Evolutionary conservation across 2,888 invertebrate species (phyloP).

Genomic region (Nephrotoma guestfalica): DNA sequence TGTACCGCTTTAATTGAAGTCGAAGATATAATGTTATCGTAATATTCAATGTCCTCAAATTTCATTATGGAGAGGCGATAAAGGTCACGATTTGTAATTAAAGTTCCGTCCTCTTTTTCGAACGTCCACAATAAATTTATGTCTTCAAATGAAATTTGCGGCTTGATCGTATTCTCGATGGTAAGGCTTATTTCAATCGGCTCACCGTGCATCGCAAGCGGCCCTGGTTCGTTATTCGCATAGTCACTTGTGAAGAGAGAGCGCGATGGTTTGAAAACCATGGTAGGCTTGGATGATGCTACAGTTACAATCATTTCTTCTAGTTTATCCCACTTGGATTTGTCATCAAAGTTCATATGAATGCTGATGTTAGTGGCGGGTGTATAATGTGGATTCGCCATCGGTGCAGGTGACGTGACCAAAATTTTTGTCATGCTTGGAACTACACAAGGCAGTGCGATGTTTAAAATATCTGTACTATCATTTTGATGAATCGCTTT

Average conservation of each 20-base stretch:
- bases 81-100: constrained; percentile 30
- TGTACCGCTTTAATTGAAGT: constrained; percentile 21
- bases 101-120: constrained; percentile 28
- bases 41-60: constrained; percentile 7
- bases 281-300: constrained; percentile 49
- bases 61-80: constrained; percentile 17
- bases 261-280: constrained; percentile 65
- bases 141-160: constrained; percentile 35
- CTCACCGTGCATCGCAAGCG: constrained; percentile 64
- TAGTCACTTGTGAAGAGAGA: constrained; percentile 55
- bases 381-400: constrained; percentile 20
- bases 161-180: constrained; percentile 37
- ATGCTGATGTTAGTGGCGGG: constrained; percentile 29
- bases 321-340: constrained; percentile 50
- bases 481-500: constrained; percentile 42
- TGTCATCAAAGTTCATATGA: constrained; percentile 29
- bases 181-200: constrained; percentile 55
- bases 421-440: constrained; percentile 55
- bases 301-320: constrained; percentile 65
- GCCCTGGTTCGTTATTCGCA: constrained; percentile 42
- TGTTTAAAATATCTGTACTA: constrained; percentile 37
- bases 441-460: constrained; percentile 63
- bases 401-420: constrained; percentile 24
- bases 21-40: constrained; percentile 19
- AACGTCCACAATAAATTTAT: constrained; percentile 29